These are phyloP conservation scores for Micromys minutus DNA, from an alignment of 2,113 vertebrate genomes.

Conservation along the genomic window DNA sequence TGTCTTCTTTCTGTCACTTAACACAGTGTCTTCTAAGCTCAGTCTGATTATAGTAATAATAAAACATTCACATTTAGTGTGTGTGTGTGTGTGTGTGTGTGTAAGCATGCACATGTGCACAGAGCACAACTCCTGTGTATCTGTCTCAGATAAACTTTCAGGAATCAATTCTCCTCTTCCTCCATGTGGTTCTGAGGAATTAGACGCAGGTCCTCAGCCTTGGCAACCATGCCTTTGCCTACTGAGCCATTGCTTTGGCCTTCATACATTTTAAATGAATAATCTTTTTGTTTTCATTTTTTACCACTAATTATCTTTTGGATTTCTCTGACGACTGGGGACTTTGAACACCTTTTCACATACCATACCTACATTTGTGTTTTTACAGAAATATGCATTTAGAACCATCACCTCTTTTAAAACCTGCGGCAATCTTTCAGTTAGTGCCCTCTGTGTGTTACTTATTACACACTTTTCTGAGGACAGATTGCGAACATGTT, in stretches of 20 bases:
- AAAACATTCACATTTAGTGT: not conserved
- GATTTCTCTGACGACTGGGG: not conserved
- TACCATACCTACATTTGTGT: not conserved
- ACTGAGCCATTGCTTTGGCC: not conserved
- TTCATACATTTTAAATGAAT: not conserved
- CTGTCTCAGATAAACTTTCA: not conserved
- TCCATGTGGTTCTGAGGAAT: not conserved
- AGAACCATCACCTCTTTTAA: not conserved
- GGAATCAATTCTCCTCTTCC: no score
- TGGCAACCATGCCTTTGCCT: not conserved
- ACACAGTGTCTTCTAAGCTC: not conserved
- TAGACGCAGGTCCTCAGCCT: not conserved
- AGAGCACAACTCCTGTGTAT: not conserved
- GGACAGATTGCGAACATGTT: not conserved
- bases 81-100: not conserved
- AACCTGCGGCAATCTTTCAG: not conserved
- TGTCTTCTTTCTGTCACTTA: not conserved
- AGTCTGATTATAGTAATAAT: not conserved
- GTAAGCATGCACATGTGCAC: not conserved
- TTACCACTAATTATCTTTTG: not conserved
- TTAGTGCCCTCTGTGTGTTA: not conserved
- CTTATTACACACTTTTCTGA: not conserved
- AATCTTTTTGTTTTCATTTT: not conserved
- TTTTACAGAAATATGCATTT: not conserved
- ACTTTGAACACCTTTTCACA: not conserved